These are phyloP conservation scores for Peromyscus melanophrys DNA, from an alignment of 2,797 vertebrate species.

Conservation along the genomic window DNA sequence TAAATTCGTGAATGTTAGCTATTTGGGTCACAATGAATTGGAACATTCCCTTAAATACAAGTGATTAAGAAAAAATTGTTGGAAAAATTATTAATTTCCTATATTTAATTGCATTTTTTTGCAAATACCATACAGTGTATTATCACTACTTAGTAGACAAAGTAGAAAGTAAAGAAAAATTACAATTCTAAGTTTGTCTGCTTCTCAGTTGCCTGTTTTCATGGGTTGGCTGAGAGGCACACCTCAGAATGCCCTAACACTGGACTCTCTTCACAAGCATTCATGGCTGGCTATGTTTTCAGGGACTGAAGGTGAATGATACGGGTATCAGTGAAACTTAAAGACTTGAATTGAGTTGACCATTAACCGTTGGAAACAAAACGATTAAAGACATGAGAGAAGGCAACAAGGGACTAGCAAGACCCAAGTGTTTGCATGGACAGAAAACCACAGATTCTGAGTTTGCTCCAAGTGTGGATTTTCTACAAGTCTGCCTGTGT, in stretches of 20 bases:
- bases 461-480: not conserved
- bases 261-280: not conserved
- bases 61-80: not conserved
- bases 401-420: not conserved
- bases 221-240: not conserved
- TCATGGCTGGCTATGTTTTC: not conserved
- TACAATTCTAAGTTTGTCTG: not conserved
- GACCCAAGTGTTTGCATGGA: not conserved
- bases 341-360: not conserved
- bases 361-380: not conserved
- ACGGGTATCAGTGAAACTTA: not conserved
- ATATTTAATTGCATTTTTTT: slow-evolving; percentile 33
- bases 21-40: slow-evolving; percentile 28
- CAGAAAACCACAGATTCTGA: slow-evolving; percentile 9
- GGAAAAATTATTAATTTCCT: slow-evolving; percentile 25
- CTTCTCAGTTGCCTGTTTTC: not conserved
- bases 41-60: not conserved
- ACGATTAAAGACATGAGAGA: not conserved
- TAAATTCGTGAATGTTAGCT: slow-evolving; percentile 33
- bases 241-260: not conserved
- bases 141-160: not conserved
- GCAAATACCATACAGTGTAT: not conserved
- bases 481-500: not conserved
- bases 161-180: not conserved
- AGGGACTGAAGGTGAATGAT: not conserved